Conservation (phyloP, 37 sponge, comb jelly and placozoan genomes). For the Bolinopsis microptera region DNA sequence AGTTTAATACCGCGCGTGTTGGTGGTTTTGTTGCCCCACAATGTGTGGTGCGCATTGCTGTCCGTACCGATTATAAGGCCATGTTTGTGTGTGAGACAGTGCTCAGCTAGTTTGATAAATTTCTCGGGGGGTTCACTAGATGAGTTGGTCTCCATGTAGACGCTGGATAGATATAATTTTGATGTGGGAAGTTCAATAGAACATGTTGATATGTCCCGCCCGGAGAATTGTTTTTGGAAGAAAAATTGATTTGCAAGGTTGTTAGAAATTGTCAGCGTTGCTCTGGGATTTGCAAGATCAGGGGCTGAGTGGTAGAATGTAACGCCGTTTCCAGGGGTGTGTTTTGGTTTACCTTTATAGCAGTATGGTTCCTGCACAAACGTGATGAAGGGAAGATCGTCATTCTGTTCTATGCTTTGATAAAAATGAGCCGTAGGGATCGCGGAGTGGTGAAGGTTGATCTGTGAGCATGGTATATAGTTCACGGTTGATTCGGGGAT, state of each 20-base stretch:
- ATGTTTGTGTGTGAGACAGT: not conserved
- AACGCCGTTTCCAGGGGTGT: not conserved
- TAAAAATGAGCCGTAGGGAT: not conserved
- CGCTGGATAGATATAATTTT: conserved; percentile 6
- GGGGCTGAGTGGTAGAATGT: not conserved
- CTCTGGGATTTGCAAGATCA: not conserved
- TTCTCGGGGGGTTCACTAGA: not conserved
- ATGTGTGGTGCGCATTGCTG: conserved; percentile 19
- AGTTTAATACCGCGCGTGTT: not conserved
- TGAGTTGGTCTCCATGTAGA: conserved; percentile 37
- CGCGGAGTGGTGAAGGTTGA: too few relatives aligned
- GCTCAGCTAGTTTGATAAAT: conserved; percentile 15
- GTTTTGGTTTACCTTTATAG: not conserved
- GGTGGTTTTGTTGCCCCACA: not conserved
- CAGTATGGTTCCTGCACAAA: conserved; percentile 28
- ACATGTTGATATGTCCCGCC: conserved; percentile 17
- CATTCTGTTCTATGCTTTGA: not conserved
- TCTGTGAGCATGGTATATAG: too few relatives aligned
- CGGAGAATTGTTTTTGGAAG: conserved; percentile 42
- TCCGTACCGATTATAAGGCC: conserved; percentile 31
- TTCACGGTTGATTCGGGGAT: too few relatives aligned
- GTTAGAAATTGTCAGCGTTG: not conserved
- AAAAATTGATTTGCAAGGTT: conserved; percentile 11
- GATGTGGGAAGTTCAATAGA: not conserved
- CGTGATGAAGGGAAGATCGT: conserved; percentile 2